A percentile compares a stretch with the other conserved stretches of the same genome.
These are phyloP conservation scores for Fragum whitleyi DNA, from an alignment of 2,888 invertebrate species.

Conservation along the genomic window DNA sequence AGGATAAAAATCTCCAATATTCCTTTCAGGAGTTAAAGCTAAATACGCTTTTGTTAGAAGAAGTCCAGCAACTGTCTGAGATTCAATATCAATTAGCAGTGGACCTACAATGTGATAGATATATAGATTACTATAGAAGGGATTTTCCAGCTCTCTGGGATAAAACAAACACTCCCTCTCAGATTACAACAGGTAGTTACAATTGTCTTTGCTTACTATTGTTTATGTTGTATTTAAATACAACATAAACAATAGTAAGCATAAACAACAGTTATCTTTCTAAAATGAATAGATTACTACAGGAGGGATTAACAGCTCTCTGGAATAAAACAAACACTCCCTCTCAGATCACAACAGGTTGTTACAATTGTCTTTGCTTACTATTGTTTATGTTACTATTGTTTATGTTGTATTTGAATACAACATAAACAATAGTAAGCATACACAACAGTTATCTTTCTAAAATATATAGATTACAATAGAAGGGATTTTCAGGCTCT, in stretches of 20 bases:
- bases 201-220: not conserved
- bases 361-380: not conserved
- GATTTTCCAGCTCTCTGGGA: constrained; percentile 91
- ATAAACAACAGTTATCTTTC: no score
- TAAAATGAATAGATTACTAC: constrained; percentile 93
- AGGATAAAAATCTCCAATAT: no score
- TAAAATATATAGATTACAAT: constrained; percentile 93
- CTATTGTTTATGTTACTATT: no score
- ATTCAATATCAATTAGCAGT: constrained; percentile 90
- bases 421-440: no score
- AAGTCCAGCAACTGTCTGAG: constrained; percentile 89
- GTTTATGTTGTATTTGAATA: no score
- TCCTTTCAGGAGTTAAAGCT: constrained; percentile 90
- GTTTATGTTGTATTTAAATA: no score
- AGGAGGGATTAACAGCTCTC: constrained; percentile 92
- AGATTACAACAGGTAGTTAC: constrained; percentile 74
- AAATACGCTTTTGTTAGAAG: constrained; percentile 89
- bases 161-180: constrained; percentile 67
- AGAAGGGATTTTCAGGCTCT: constrained; percentile 92
- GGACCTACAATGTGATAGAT: constrained; percentile 91
- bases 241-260: no score
- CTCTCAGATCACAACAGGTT: constrained; percentile 78
- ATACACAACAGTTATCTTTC: no score
- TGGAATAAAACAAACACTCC: constrained; percentile 82
- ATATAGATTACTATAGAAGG: constrained; percentile 92